Conservation (phyloP, 2,797 vertebrate species). For the Ctenosaura bakeri region DNA sequence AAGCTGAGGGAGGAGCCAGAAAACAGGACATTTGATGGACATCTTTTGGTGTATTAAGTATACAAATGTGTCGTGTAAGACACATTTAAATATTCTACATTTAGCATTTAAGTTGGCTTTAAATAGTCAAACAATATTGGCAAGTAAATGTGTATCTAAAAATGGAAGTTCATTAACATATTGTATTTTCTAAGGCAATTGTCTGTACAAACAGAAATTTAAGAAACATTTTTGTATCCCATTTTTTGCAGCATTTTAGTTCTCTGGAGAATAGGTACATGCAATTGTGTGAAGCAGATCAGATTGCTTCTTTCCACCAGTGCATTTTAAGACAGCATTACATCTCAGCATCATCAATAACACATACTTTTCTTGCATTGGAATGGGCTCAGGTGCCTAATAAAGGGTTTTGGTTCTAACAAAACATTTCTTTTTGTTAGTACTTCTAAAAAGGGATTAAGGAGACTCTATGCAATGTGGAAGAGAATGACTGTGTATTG, state of each 20-base stretch:
- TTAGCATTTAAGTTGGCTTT: not conserved
- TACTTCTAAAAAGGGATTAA: not conserved
- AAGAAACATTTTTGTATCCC: not conserved
- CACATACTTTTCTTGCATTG: not conserved
- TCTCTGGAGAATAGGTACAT: not conserved
- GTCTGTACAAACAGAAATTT: not conserved
- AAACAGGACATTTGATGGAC: too few relatives aligned
- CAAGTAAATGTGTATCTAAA: not conserved
- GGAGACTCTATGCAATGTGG: too few relatives aligned
- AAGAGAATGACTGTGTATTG: not conserved
- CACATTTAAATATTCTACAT: not conserved
- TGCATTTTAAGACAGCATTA: slow-evolving; percentile 2
- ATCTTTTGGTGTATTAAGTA: too few relatives aligned
- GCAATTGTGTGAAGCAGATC: not conserved
- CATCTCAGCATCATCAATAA: not conserved
- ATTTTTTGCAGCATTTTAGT: not conserved
- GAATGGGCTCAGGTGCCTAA: not conserved
- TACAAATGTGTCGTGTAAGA: not conserved
- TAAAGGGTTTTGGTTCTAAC: not conserved
- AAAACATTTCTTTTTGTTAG: not conserved
- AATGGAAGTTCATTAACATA: not conserved
- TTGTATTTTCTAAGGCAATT: too few relatives aligned
- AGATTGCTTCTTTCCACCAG: not conserved
- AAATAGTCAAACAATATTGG: not conserved
- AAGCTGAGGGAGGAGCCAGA: too few relatives aligned